A percentile compares a stretch with the other conserved stretches of the same genome.
phyloP scores from a whole-genome alignment of 2,888 invertebrate species.

The Drosophila paranaensis region DNA sequence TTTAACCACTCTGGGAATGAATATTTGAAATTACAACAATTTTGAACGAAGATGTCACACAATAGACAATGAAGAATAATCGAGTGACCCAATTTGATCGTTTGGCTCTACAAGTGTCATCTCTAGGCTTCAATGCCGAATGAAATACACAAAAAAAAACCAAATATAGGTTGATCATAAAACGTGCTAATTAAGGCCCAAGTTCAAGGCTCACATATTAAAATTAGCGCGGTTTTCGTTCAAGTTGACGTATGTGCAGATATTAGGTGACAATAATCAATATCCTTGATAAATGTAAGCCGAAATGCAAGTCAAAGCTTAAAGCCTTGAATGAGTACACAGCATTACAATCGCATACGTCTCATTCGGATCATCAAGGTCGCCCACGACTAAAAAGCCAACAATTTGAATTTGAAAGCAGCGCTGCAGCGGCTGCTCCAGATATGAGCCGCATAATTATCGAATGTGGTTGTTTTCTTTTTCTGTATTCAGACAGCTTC shows the following conservation, averaged over 20 bases:
- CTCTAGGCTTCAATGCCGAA: constrained; percentile 44
- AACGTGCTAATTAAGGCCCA: constrained; percentile 52
- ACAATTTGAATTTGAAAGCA: constrained; percentile 65
- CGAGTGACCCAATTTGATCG: constrained; percentile 30
- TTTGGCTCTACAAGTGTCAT: constrained; percentile 33
- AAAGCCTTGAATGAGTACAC: constrained; percentile 19
- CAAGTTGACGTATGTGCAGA: not conserved
- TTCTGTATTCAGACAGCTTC: constrained; percentile 40
- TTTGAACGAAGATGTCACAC: constrained; percentile 13
- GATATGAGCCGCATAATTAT: constrained; percentile 63
- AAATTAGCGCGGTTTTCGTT: constrained; percentile 1
- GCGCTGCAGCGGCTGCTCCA: constrained; percentile 52
- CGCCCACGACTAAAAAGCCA: constrained; percentile 31
- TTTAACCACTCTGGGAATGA: constrained; percentile 17
- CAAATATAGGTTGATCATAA: constrained; percentile 45
- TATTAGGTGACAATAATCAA: constrained; percentile 20
- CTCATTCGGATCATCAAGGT: constrained; percentile 41
- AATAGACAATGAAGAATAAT: constrained; percentile 17
- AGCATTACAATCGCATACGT: constrained; percentile 21
- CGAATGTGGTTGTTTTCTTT: constrained; percentile 36
- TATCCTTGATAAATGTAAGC: constrained; percentile 32
- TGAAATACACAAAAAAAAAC: constrained; percentile 5
- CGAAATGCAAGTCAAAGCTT: constrained; percentile 9
- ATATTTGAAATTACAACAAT: constrained; percentile 47
- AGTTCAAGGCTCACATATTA: constrained; percentile 58